Conservation (phyloP, 1,140 invertebrate genomes). For the Dysdera silvatica region DNA sequence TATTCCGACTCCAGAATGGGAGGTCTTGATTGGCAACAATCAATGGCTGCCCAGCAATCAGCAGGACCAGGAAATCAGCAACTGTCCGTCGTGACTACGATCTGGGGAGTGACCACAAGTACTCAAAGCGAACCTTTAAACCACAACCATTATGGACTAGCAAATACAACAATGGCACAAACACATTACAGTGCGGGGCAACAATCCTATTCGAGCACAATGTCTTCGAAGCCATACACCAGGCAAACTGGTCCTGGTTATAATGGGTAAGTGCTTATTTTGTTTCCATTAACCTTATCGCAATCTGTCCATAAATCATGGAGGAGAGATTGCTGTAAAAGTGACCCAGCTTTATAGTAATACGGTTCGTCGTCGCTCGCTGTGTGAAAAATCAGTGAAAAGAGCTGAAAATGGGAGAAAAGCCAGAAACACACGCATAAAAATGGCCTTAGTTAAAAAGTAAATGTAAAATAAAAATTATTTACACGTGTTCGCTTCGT, state of each 20-base stretch:
- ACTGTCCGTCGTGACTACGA: conserved; percentile 48
- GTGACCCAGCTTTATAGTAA: neutral
- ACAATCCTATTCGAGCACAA: conserved; percentile 37
- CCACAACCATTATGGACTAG: conserved; percentile 39
- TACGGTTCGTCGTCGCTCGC: too few species aligned
- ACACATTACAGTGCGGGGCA: conserved; percentile 34
- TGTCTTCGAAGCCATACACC: conserved; percentile 34
- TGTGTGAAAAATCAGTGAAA: too few species aligned
- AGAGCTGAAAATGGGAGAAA: neutral
- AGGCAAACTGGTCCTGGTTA: conserved; percentile 23
- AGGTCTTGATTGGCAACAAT: too few species aligned
- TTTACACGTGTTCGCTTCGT: neutral
- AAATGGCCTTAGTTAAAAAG: neutral
- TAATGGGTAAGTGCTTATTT: conserved; percentile 23
- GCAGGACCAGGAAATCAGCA: conserved; percentile 30
- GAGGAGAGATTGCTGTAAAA: neutral
- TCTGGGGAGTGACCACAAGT: conserved; percentile 41
- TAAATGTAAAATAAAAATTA: neutral
- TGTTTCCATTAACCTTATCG: neutral
- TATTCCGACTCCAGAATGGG: too few species aligned
- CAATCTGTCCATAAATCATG: neutral
- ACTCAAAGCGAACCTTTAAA: conserved; percentile 43
- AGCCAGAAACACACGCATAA: neutral
- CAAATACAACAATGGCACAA: conserved; percentile 40
- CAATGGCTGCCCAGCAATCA: too few species aligned